Base-by-base conservation (phyloP, 35 echinoderm and acorn worm genomes). In the Nesometra sesokonis region DNA sequence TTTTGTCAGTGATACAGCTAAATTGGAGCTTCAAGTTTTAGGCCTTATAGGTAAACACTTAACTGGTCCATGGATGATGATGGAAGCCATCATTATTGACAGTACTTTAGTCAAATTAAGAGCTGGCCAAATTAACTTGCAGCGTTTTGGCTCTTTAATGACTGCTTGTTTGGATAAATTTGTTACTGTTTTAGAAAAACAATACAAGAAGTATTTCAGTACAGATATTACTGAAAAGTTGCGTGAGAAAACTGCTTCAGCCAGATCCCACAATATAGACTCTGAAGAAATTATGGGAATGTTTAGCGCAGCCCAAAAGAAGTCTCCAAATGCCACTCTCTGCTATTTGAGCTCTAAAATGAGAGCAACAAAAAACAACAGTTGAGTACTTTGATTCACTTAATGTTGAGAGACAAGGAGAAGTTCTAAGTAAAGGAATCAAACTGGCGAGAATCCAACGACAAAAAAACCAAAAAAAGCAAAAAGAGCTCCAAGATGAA, bases 221-320 rank as follows among this genome's bases (percentile, higher is more conserved):
- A 13, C 38, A 13, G 36, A 84, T 5, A 84, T 84, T 23, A 84
- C 82, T 2, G 82, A 84, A 43, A 84, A 13, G 7, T 84, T 84
- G 37, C 11, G 36, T 3, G 34, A 84, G 35, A 35, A 84, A 35
- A 40, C 43, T 17, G 82, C 82, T 9, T 84, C 82, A 19, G 5
- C 82, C 0, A 11, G 35, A 4, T 84, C 82, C 9, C 82, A 84
- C 33, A 84, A 84, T 31, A 84, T 84, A n/a, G 82, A 84, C 35
- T 37, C 82, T 21, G 82, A 84, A 30, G 82, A 84, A 31, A 43
- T 84, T 15, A 84, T 84, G 82, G 82, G 82, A 0, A 84, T 84
- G 82, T 84, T 84, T 43, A 84, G 82, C 17, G 35, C 36, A 2
- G 23, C 37, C 13, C 33, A 84, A 43, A 32, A 84, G 30, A 84